A percentile compares a stretch with the other conserved stretches of the same genome.
phyloP scores from a whole-genome alignment of 2,888 invertebrate species.

The Monoplex corrugatus region DNA sequence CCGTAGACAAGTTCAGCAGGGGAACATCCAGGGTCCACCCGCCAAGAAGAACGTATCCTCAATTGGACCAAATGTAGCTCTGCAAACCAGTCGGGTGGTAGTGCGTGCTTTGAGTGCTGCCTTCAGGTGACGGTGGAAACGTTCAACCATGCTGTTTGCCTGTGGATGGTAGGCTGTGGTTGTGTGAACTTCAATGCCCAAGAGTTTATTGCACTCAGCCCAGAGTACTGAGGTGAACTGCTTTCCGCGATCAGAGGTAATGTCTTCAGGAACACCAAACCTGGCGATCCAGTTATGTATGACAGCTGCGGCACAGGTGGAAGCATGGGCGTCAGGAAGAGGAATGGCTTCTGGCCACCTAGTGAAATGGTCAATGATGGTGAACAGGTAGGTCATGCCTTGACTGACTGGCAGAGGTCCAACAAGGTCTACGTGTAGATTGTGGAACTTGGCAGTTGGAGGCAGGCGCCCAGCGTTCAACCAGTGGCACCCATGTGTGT shows the following conservation, averaged over 20 bases:
- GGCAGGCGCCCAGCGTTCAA: no score
- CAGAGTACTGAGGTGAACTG: not conserved
- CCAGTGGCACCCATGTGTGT: slow-evolving; percentile 36
- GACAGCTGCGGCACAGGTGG: not conserved
- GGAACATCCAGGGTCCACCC: not conserved
- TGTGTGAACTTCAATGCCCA: not conserved
- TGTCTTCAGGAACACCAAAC: not conserved
- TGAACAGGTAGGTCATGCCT: not conserved
- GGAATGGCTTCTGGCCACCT: not conserved
- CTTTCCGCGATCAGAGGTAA: not conserved
- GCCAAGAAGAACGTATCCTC: slow-evolving; percentile 23
- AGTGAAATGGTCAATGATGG: not conserved
- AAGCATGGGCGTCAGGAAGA: not conserved
- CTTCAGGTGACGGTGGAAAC: not conserved
- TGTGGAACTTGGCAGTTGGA: slow-evolving; percentile 7
- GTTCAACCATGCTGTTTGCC: slow-evolving; percentile 3
- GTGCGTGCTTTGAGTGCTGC: not conserved
- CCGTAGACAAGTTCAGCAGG: not conserved
- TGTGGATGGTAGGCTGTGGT: slow-evolving; percentile 1
- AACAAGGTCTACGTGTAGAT: slow-evolving; percentile 27
- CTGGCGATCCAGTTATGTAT: not conserved
- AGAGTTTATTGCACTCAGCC: not conserved
- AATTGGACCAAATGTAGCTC: not conserved
- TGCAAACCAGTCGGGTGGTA: not conserved
- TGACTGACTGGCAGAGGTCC: not conserved